A percentile compares a stretch with the other conserved stretches of the same genome.
Conservation (phyloP, 1,140 invertebrate genomes). For the Dendrolimus punctatus region DNA sequence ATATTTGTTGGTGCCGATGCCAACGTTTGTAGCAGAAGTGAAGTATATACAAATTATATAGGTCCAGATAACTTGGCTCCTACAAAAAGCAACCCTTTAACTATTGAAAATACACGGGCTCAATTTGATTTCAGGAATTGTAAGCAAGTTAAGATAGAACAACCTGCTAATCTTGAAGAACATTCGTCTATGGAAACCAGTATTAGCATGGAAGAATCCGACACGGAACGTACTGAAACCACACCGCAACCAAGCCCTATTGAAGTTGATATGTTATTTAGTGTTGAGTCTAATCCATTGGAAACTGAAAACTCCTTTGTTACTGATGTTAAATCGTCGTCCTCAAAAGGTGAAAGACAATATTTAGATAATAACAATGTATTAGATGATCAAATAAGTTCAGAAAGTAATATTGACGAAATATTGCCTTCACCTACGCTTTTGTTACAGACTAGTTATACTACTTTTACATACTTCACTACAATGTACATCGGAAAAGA, state of each 20-base stretch:
- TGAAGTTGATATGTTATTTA: constrained; percentile 65
- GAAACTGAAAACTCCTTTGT: constrained; percentile 69
- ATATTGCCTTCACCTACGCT: constrained; percentile 86
- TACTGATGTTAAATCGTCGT: constrained; percentile 81
- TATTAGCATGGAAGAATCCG: constrained; percentile 33
- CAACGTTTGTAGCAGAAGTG: constrained; percentile 85
- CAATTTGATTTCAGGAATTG: constrained; percentile 70
- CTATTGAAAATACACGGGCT: constrained; percentile 54
- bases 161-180: constrained; percentile 33
- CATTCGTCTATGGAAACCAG: constrained; percentile 47
- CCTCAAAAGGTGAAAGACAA: constrained; percentile 79
- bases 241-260: constrained; percentile 43
- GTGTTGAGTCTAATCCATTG: constrained; percentile 59
- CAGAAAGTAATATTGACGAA: constrained; percentile 88
- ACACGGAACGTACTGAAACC: constrained; percentile 22
- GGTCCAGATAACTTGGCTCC: constrained; percentile 72
- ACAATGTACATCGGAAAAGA: constrained; percentile 88
- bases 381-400: constrained; percentile 84
- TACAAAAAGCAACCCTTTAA: constrained; percentile 67
- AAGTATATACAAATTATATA: constrained; percentile 85
- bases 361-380: constrained; percentile 66
- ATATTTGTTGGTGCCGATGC: constrained; percentile 88
- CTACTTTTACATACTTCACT: constrained; percentile 92
- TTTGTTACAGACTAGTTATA: constrained; percentile 89
- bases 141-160: constrained; percentile 59